Percentiles rank a stretch among this genome's conserved stretches.
phyloP scores from a whole-genome alignment of 2,113 vertebrate species.

The Okapia johnstoni region DNA sequence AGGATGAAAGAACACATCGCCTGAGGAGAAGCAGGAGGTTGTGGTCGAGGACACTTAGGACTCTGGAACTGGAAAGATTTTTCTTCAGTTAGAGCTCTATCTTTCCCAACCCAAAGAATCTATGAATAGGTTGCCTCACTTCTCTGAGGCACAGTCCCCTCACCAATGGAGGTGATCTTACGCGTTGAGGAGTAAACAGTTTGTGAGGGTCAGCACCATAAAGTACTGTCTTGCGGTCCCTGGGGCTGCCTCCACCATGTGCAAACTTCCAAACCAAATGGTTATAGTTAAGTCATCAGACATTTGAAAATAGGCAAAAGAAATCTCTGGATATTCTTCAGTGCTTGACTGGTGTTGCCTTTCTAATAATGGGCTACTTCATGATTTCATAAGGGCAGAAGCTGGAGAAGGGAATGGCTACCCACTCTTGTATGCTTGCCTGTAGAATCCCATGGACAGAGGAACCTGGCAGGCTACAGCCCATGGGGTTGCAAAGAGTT shows the following conservation, averaged over 20 bases:
- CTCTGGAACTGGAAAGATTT: background rate
- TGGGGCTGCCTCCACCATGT: too few species aligned
- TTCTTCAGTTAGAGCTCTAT: background rate
- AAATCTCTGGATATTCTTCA: background rate
- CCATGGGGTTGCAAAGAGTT: background rate
- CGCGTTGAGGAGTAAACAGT: background rate
- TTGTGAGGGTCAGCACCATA: background rate
- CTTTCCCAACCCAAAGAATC: too few species aligned
- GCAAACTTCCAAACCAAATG: background rate
- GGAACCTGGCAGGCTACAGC: background rate
- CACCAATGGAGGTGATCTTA: rapidly evolving
- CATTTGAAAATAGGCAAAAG: background rate
- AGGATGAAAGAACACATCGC: background rate
- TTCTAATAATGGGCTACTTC: background rate
- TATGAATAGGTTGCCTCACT: background rate
- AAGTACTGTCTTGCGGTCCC: background rate
- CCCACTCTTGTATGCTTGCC: background rate
- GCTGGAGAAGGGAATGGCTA: background rate
- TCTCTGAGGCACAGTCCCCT: background rate
- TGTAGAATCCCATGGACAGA: background rate
- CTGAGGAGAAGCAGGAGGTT: background rate
- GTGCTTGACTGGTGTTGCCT: background rate
- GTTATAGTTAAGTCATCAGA: background rate
- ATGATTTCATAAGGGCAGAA: background rate
- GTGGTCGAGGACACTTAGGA: background rate